Evolutionary conservation across 2,113 vertebrate species (phyloP), one percentile per base, ranked within the genome.

Genomic region (Prunella fulvescens): DNA sequence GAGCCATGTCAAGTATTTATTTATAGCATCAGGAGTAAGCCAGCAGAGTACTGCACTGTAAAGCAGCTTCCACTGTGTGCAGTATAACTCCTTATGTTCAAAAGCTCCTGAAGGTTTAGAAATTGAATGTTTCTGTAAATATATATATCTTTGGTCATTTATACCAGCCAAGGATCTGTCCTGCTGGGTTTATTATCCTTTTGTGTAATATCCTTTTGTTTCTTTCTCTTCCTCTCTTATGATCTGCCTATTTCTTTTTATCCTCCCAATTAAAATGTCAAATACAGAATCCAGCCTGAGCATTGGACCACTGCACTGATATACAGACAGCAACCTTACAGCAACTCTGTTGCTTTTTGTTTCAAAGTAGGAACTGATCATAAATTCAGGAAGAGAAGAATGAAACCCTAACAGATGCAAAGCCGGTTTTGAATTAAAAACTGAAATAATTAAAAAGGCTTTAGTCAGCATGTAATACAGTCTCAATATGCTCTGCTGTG

Each of bases 231-330:
- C 31, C 25, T 42, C 11, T 65, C 45, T 76, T 69, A 91, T 48
- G 44, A 45, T 60, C 39, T 88, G 37, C n/a, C 48, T 48, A 19
- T 88, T 94, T 94, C 62, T 92, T 93, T 85, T 87, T 77, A 96
- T 82, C 18, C 7, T 80, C 42, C 15, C 74, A 80, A 57, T 94
- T 87, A 87, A 88, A 93, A 90, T 72, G 16, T 51, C 85, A 82
- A 26, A 51, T 71, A 51, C 6, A 61, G 62, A 85, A 79, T 65
- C 45, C 62, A 85, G 61, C 19, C 25, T 26, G 73, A 64, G 14
- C 11, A 8, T 22, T 50, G 64, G 64, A 70, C 20, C 56, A 50
- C 77, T 84, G 47, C 65, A 56, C 19, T 3, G 4, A 70, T 64
- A 65, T 26, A 78, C 23, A 88, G 72, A 50, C 45, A 69, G n/a